A percentile compares a stretch with the other conserved stretches of the same genome.
These are phyloP conservation scores for Rhinoraja longicauda DNA, from an alignment of 2,797 vertebrate genomes.

Conservation along the genomic window DNA sequence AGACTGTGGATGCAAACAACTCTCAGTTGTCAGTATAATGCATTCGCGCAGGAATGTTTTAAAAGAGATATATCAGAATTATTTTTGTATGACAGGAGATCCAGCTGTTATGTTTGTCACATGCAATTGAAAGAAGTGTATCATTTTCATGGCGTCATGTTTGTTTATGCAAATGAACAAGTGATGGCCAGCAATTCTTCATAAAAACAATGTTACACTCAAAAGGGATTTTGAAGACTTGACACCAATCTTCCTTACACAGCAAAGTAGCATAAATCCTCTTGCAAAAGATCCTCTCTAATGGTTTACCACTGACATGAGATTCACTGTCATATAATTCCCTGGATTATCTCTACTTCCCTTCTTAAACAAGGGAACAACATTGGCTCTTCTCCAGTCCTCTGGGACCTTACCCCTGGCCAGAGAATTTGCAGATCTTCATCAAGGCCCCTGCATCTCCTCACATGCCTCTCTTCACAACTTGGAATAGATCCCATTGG, in stretches of 20 bases:
- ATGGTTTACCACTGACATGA: too few species aligned
- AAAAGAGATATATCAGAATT: neutral
- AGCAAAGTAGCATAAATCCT: too few species aligned
- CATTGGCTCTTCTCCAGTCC: too few species aligned
- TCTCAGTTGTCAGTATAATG: neutral
- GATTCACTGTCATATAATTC: too few species aligned
- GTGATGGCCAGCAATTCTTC: neutral
- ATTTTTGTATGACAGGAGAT: neutral
- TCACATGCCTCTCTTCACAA: too few species aligned
- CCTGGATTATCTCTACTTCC: too few species aligned
- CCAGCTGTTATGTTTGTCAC: neutral
- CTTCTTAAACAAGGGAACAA: too few species aligned
- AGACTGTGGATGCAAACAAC: neutral
- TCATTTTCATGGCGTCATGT: neutral
- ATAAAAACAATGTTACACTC: neutral
- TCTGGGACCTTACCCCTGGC: too few species aligned
- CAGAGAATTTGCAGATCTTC: too few species aligned
- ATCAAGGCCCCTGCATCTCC: too few species aligned
- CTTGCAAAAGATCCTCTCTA: too few species aligned
- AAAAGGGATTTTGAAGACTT: constrained; percentile 7
- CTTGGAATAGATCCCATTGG: too few species aligned
- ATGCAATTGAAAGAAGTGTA: neutral
- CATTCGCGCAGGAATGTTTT: neutral
- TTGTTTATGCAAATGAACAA: neutral
- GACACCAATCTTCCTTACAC: neutral